These are phyloP conservation scores for Oxygymnocypris stewartii DNA, from an alignment of 2,113 vertebrate species.

Conservation along the genomic window DNA sequence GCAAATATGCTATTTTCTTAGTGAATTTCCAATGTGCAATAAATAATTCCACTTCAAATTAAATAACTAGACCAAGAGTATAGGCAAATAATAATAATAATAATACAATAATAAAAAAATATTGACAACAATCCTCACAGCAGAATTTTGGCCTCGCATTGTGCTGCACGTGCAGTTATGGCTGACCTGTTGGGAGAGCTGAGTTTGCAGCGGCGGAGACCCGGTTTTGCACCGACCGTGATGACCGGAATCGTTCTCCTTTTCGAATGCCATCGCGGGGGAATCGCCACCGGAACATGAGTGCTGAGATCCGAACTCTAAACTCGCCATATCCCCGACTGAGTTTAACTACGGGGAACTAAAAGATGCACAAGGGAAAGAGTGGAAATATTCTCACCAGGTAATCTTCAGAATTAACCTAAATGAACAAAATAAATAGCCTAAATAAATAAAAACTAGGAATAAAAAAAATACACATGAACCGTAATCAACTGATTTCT, in stretches of 20 bases:
- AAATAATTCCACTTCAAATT: background rate
- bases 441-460: background rate
- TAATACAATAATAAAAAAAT: background rate
- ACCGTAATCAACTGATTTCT: background rate
- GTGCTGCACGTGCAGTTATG: background rate
- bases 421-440: background rate
- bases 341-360: background rate
- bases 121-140: background rate
- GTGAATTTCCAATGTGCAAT: background rate
- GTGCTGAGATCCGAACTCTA: slow-evolving; percentile 5
- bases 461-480: background rate
- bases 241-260: slow-evolving; percentile 16
- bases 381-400: background rate
- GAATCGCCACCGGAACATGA: background rate
- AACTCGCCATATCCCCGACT: slow-evolving; percentile 12
- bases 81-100: background rate
- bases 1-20: too few relatives aligned
- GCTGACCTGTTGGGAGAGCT: slow-evolving; percentile 36
- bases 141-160: background rate
- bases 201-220: slow-evolving; percentile 18
- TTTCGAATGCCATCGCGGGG: slow-evolving; percentile 7
- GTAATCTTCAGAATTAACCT: background rate
- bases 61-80: background rate
- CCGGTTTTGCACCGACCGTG: slow-evolving; percentile 7
- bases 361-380: background rate